These are phyloP conservation scores for Drosophila formosana DNA, from an alignment of 2,888 invertebrate genomes.

Conservation along the genomic window DNA sequence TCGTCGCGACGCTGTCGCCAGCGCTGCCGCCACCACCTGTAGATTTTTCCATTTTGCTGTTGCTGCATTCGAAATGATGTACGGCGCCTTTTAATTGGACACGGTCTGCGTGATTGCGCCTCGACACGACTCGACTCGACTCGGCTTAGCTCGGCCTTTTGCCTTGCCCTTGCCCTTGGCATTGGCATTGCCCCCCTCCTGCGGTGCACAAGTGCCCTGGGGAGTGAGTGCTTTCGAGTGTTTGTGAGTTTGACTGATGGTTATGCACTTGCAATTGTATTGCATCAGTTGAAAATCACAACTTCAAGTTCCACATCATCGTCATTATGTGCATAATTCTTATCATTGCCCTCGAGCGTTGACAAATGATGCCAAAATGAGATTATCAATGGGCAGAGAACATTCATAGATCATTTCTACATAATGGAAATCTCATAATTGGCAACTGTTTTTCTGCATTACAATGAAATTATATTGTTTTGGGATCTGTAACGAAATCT, in stretches of 20 bases:
- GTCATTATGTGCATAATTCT: slow-evolving; percentile 2
- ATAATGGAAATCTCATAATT: background rate
- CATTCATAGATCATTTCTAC: background rate
- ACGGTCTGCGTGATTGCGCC: slow-evolving; percentile 74
- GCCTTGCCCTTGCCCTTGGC: slow-evolving; percentile 5
- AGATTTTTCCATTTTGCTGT: slow-evolving; percentile 65
- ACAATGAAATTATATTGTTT: too few relatives aligned
- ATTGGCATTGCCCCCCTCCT: slow-evolving; percentile 22
- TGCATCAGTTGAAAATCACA: slow-evolving; percentile 18
- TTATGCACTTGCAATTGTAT: slow-evolving; percentile 16
- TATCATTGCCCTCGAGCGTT: slow-evolving; percentile 1
- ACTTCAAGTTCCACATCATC: slow-evolving; percentile 48
- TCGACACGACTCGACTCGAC: slow-evolving; percentile 1
- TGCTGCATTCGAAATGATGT: slow-evolving; percentile 74
- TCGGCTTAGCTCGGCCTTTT: slow-evolving; percentile 11
- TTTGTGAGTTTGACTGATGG: slow-evolving; percentile 22
- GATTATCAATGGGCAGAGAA: background rate
- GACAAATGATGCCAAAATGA: background rate
- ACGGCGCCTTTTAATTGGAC: slow-evolving; percentile 81
- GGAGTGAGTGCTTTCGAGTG: slow-evolving; percentile 38
- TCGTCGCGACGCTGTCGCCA: slow-evolving; percentile 30
- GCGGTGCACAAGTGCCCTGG: slow-evolving; percentile 36
- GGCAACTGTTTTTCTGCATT: background rate
- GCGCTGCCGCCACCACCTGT: slow-evolving; percentile 70
- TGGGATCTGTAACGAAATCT: too few relatives aligned